Evolutionary conservation across 2,113 vertebrate genomes (phyloP), one percentile per base, ranked within the genome.

Genomic region (Cinclus cinclus): DNA sequence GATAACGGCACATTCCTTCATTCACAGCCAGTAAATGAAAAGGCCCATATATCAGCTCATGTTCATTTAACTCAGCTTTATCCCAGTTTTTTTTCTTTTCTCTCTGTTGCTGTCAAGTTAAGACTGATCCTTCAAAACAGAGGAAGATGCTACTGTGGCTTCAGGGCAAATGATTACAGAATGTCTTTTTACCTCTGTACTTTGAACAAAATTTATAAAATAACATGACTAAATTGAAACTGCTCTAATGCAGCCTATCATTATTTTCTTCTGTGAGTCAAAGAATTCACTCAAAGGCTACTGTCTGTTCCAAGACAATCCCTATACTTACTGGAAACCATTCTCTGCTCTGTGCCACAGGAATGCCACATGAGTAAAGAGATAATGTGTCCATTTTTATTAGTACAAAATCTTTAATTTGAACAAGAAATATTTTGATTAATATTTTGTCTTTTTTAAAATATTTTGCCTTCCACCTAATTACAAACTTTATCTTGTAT

Each of bases 11-110:
- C 33, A 89, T 68, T 85, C 16, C 41, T 90, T 80, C 47, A 56
- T 89, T 86, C 80, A 74, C 15, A 84, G n/a, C 23, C 55, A 81
- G 41, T 50, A 83, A 95, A 77, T 23, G 68, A 63, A 96, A 92
- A 73, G 53, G 13, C 5, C 24, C 64, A 35, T 64, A 46, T 62
- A 59, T 33, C 73, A 60, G 19, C 3, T 90, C 70, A 62, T 1
- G 1, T 46, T 19, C 62, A 52, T 62, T 83, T 90, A 87, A 79
- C 39, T 74, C 39, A 87, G 46, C 69, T 83, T 55, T 90, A 46
- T 84, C 24, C 42, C 11, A 50, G 22, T 81, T 64, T 76, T 37
- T 37, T 30, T 88, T n/a, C 52, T 94, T 86, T 31, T 85, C n/a
- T 93, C 27, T 76, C 37, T 59, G 4, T 15, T 68, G 20, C 25